Conservation (phyloP, 2,888 invertebrate genomes). For the Agriopis aurantiaria region DNA sequence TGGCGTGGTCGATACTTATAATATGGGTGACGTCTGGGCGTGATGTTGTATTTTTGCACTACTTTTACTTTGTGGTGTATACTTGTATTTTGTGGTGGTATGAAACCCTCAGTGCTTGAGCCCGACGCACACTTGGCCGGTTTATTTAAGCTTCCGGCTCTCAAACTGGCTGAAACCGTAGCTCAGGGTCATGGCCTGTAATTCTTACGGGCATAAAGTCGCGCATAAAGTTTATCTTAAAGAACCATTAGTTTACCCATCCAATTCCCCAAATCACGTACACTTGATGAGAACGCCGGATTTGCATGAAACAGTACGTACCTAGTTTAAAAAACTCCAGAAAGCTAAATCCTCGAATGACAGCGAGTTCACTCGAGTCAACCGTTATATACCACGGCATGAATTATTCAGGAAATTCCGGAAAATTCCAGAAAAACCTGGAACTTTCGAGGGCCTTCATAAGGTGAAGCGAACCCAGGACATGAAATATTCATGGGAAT, state of each 20-base stretch:
- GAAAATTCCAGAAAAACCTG: constrained; percentile 54
- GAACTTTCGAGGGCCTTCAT: constrained; percentile 54
- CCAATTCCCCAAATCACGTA: constrained; percentile 24
- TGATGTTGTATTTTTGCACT: too few relatives aligned
- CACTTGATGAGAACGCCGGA: constrained; percentile 29
- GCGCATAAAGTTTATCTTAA: constrained; percentile 23
- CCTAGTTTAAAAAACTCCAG: constrained; percentile 18
- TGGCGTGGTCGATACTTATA: too few relatives aligned
- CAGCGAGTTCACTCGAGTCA: constrained; percentile 30
- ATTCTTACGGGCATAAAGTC: constrained; percentile 1
- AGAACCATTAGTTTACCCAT: constrained; percentile 28
- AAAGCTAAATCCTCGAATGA: constrained; percentile 29
- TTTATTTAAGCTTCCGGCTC: too few relatives aligned
- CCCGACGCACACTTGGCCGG: too few relatives aligned
- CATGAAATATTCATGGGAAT: constrained; percentile 54
- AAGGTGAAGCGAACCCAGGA: constrained; percentile 43
- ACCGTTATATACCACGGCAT: constrained; percentile 40
- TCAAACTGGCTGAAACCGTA: too few relatives aligned
- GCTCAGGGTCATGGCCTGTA: background rate
- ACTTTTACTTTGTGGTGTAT: too few relatives aligned
- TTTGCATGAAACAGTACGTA: constrained; percentile 24
- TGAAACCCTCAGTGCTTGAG: too few relatives aligned
- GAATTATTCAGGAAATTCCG: constrained; percentile 55
- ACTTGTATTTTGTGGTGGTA: too few relatives aligned
- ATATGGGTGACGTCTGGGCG: too few relatives aligned